A percentile compares a stretch with the other conserved stretches of the same genome.
Conservation (phyloP, 2,797 vertebrate species). For the Dallia pectoralis region DNA sequence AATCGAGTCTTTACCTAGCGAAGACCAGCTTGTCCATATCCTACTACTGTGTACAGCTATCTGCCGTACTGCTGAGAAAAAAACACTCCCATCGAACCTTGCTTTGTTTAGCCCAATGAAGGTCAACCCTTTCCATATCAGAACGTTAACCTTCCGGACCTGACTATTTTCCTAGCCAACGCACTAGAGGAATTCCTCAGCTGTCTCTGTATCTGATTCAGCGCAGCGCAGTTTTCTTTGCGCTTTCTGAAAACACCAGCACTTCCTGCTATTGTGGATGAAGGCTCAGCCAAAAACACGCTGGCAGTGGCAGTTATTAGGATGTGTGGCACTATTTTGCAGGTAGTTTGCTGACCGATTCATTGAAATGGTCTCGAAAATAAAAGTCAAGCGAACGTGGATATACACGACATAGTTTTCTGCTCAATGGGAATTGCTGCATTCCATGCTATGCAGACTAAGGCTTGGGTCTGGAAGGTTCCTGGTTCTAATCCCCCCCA, state of each 20-base stretch:
- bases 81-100: slow-evolving; percentile 40
- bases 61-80: neutral
- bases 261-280: slow-evolving; percentile 64
- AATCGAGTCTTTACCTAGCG: neutral
- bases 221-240: slow-evolving; percentile 23
- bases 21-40: neutral
- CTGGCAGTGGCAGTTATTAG: neutral
- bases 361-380: neutral
- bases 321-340: neutral
- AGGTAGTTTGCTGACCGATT: neutral
- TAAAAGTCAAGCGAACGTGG: neutral
- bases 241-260: slow-evolving; percentile 36
- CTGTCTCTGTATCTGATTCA: slow-evolving; percentile 26
- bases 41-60: neutral
- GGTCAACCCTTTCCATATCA: slow-evolving; percentile 57
- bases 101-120: slow-evolving; percentile 40
- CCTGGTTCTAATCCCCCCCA: no score
- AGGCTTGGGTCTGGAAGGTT: no score
- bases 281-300: neutral
- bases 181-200: slow-evolving; percentile 22
- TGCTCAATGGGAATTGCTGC: neutral
- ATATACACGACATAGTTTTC: neutral
- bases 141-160: slow-evolving; percentile 48
- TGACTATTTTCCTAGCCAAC: slow-evolving; percentile 33
- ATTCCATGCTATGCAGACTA: neutral